phyloP scores from a whole-genome alignment of 2,797 vertebrate species.

The Synanceia verrucosa region DNA sequence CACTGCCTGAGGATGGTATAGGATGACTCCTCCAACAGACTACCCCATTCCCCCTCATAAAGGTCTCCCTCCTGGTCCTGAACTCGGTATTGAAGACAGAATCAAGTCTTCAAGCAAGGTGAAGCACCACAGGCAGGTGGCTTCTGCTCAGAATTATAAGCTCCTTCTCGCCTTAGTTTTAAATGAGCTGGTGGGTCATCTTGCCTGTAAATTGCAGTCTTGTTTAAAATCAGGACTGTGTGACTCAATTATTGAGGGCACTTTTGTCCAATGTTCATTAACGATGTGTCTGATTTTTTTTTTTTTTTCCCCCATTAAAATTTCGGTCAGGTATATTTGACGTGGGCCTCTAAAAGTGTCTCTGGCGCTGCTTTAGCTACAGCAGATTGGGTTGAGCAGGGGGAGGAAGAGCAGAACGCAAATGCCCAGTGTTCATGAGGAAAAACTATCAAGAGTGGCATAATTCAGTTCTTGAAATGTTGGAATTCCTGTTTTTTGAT shows the following conservation, averaged over 20 bases:
- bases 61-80: constrained; percentile 31
- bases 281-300: constrained; percentile 25
- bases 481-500: constrained; percentile 14
- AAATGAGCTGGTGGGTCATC: constrained; percentile 8
- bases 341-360: not conserved
- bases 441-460: constrained; percentile 27
- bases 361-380: constrained; percentile 32
- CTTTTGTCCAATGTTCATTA: constrained; percentile 15
- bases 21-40: not conserved
- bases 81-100: constrained; percentile 41
- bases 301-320: no score
- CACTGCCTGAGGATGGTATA: constrained; percentile 61
- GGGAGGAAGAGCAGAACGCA: constrained; percentile 32
- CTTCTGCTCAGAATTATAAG: constrained; percentile 19
- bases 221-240: constrained; percentile 22
- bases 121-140: constrained; percentile 8
- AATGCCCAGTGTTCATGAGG: constrained; percentile 7
- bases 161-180: not conserved
- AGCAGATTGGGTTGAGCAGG: constrained; percentile 43
- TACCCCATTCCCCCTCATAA: not conserved
- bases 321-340: constrained; percentile 15
- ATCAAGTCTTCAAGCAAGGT: constrained; percentile 33
- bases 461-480: constrained; percentile 45
- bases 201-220: constrained; percentile 20
- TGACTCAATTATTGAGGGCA: constrained; percentile 26